These are phyloP conservation scores for Chiloscyllium punctatum DNA, from an alignment of 2,797 vertebrate species.

Conservation along the genomic window DNA sequence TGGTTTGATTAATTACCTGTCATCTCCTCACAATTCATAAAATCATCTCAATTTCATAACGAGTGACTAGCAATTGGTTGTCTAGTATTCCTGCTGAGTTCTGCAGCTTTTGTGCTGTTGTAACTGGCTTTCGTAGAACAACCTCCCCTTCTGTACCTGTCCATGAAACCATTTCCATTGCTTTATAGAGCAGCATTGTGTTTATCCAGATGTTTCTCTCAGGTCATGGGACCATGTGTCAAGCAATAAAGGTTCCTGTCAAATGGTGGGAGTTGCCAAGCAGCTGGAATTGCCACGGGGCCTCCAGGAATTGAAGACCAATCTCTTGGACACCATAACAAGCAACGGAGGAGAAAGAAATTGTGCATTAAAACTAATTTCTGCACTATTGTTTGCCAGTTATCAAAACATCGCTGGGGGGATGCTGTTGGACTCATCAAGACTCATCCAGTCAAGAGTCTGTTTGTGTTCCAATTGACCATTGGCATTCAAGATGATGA, in stretches of 20 bases:
- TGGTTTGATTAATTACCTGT: not conserved
- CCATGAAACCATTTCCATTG: not conserved
- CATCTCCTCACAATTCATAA: not conserved
- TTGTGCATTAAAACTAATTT: not conserved
- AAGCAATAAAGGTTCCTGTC: not conserved
- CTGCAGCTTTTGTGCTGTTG: not conserved
- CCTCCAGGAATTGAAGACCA: not conserved
- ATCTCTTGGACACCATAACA: not conserved
- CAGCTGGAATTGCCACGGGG: not conserved
- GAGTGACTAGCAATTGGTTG: not conserved
- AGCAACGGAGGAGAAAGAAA: not conserved
- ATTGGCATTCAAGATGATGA: not conserved
- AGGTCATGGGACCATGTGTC: not conserved
- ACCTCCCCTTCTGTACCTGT: not conserved
- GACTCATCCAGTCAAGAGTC: not conserved
- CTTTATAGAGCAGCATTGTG: not conserved
- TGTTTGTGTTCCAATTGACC: not conserved
- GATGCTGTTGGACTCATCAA: not conserved
- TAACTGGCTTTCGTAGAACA: not conserved
- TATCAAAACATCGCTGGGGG: not conserved
- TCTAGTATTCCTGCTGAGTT: not conserved
- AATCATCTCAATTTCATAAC: not conserved
- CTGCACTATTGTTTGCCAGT: not conserved
- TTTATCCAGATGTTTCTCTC: not conserved
- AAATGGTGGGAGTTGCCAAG: not conserved